Base-by-base conservation (phyloP, 2,888 invertebrate genomes). In the Hyposoter dolosus region DNA sequence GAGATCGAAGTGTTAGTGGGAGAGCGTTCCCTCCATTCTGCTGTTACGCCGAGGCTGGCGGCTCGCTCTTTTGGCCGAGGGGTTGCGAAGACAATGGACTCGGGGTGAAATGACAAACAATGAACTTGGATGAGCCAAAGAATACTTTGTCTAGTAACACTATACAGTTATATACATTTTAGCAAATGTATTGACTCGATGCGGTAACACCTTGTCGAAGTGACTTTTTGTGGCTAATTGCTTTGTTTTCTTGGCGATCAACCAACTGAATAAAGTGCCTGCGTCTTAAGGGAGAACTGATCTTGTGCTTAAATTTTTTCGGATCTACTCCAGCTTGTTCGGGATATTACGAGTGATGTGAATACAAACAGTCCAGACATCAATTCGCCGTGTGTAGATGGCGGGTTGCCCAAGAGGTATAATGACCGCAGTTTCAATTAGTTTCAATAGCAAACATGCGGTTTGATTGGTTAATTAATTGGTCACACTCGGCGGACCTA, bases 31-130 rank as follows among this genome's bases (percentile, higher is more conserved):
- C 80, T 78, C 53, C 47, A 47, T 56, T 82, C 79, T 84, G 19
- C 84, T 74, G 79, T 75, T 81, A 81, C 85, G 84, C 83, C 82
- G 81, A 84, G 78, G 84, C 78, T 87, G 78, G 63, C 65, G 66
- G 71, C 66, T 77, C 75, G 82, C 79, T 86, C 68, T 23, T 78
- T 77, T 47, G 78, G 65, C 17, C 81, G 80, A 88, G 89, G 90
- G 90, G 89, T 88, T 86, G 88, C 84, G 88, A 89, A 89, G 88
- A 91, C 90, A 91, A 91, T 91, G 88, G 85, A 63, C 84, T 78
- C 71, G 81, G 85, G 72, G 72, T 66, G 28, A 40, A 56, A 77
- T 50, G 75, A 78, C 84, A 80, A 87, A 88, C 87, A 87, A 88
- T 82, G 85, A 82, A 47, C 74, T 56, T 65, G 56, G n/a, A 77